Evolutionary conservation across 2,113 vertebrate species (phyloP).

Genomic region (Pogonocichla stellata): DNA sequence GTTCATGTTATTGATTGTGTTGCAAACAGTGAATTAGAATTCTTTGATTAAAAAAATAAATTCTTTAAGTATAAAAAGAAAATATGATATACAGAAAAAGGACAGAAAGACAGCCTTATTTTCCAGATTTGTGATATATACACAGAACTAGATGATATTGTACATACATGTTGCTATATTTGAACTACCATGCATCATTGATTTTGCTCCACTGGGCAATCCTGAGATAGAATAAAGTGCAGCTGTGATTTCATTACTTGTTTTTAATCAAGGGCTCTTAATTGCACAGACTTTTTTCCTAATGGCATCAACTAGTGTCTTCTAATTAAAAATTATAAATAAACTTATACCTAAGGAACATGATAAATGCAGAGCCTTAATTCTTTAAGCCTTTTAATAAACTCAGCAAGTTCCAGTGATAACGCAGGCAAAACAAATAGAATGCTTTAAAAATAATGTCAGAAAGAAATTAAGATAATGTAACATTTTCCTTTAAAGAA

Average conservation of each 20-base stretch:
- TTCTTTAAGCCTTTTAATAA: constrained; percentile 57
- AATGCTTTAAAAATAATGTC: constrained; percentile 55
- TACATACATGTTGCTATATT: not conserved
- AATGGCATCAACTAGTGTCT: constrained; percentile 9
- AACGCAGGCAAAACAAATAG: constrained; percentile 31
- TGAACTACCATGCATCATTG: not conserved
- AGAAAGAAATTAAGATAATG: constrained; percentile 69
- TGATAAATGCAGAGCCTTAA: not conserved
- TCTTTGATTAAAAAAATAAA: not conserved
- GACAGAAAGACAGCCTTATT: not conserved
- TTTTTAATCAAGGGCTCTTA: constrained; percentile 49
- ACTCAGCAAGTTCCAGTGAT: constrained; percentile 53
- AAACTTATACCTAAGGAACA: not conserved
- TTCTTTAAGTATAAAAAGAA: not conserved
- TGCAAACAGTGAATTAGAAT: not conserved
- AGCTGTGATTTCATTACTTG: constrained; percentile 21
- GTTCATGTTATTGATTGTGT: not conserved
- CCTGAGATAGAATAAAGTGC: not conserved
- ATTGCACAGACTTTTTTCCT: constrained; percentile 24
- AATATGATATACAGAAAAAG: not conserved
- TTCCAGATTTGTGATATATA: not conserved
- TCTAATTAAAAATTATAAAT: constrained; percentile 23
- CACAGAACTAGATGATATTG: not conserved
- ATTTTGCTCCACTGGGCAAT: constrained; percentile 16
- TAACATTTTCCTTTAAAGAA: constrained; percentile 35